Base-by-base conservation (phyloP, 2,888 invertebrate species). In the Diarsia mendica region DNA sequence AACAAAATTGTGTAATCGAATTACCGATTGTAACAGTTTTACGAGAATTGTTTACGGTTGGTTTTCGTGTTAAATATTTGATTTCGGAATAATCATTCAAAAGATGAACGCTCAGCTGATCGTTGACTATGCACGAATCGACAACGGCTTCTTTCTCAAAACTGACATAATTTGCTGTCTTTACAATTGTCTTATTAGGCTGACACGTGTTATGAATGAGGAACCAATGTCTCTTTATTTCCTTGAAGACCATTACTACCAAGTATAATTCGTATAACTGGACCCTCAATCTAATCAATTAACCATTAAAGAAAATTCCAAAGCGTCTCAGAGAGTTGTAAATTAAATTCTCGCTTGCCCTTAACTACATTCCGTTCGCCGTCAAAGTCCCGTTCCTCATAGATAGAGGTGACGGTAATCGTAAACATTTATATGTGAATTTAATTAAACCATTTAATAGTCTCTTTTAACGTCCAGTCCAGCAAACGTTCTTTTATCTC, bases 341-440 rank as follows among this genome's bases (percentile, higher is more conserved):
- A 81, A 85, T 83, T 70, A 73, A 75, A 75, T 79, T 74, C 74
- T 79, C 8, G 28, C 64, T 55, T 58, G 68, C 72, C 76, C 74
- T 79, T 76, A 15, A 60, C 33, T 72, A 71, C 75, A 84, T 85
- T 82, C 79, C 73, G 48, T 66, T 58, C 4, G 48, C 67, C 33
- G 65, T 67, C 64, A 68, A 80, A 76, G 82, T 85, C 77, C 84
- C 84, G 85, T 84, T 82, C 66, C 55, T 79, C 66, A 73, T 60
- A 46, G 51, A 71, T 60, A 23, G 33, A 74, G 46, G 13, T 64
- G 44, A 70, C 58, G 63, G 13, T 49, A 18, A 51, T 68, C 67
- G 67, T 83, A 74, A 74, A 67, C 51, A n/a, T 78, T 78, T 70
- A 46, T 79, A 67, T 71, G 69, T 79, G 53, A 55, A 71, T 79